Evolutionary conservation across 2,888 invertebrate genomes (phyloP).

Genomic region (Spodoptera exigua): DNA sequence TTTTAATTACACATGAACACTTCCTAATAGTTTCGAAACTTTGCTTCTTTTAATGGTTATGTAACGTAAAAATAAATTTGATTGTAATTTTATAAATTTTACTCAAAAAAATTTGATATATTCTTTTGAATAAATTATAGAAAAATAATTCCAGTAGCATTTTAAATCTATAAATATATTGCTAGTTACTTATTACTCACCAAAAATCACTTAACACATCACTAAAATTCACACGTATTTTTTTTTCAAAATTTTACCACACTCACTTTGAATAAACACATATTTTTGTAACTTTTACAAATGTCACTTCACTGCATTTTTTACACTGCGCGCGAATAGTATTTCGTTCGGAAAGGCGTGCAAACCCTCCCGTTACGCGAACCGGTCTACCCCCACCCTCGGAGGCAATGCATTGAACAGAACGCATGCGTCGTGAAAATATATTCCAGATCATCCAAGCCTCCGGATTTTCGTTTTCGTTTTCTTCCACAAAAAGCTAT

Average conservation of each 20-base stretch:
- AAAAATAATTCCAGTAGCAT: background rate
- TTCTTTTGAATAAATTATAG: background rate
- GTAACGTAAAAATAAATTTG: conserved; percentile 23
- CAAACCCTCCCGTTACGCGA: conserved; percentile 43
- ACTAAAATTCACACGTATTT: conserved; percentile 43
- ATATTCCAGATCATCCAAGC: conserved; percentile 29
- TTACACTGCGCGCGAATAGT: conserved; percentile 51
- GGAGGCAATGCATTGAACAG: conserved; percentile 23
- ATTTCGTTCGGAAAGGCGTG: conserved; percentile 51
- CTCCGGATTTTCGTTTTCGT: conserved; percentile 15
- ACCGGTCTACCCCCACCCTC: conserved; percentile 56
- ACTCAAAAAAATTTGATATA: rapidly evolving
- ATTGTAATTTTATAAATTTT: background rate
- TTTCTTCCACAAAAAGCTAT: background rate
- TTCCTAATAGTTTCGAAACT: conserved; percentile 35
- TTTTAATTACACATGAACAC: background rate
- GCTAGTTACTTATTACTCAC: conserved; percentile 43
- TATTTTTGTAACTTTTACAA: conserved; percentile 43
- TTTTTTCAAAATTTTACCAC: conserved; percentile 31
- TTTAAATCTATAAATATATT: no score
- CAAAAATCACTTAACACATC: conserved; percentile 58
- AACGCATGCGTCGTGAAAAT: conserved; percentile 55
- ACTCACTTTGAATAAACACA: conserved; percentile 46
- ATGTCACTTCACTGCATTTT: conserved; percentile 62
- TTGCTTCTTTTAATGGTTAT: conserved; percentile 11